Evolutionary conservation across 1,140 invertebrate genomes (phyloP).

Genomic region (Procambarus clarkii): DNA sequence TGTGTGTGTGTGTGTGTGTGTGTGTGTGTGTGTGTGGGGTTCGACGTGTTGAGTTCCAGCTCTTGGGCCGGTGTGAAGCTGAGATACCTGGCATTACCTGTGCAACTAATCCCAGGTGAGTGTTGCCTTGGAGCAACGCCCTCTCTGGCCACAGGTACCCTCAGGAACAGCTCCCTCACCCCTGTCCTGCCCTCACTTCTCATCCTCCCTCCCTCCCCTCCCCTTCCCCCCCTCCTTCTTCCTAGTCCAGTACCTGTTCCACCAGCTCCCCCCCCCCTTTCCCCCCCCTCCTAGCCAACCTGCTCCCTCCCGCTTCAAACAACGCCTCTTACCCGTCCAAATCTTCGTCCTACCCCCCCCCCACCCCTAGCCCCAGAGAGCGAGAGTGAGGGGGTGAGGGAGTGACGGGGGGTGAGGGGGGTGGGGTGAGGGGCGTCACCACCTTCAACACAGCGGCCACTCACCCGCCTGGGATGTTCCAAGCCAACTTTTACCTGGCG

Average conservation of each 20-base stretch:
- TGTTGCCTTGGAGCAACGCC: neutral
- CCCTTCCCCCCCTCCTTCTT: neutral
- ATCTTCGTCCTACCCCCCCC: too few species aligned
- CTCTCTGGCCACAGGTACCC: neutral
- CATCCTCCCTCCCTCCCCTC: neutral
- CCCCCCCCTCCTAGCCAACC: neutral
- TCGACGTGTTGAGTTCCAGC: too few species aligned
- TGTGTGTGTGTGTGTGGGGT: too few species aligned
- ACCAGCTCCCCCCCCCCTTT: neutral
- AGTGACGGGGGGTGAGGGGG: neutral
- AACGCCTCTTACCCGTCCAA: too few species aligned
- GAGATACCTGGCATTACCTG: too few species aligned
- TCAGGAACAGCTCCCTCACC: too few species aligned
- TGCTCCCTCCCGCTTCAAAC: too few species aligned
- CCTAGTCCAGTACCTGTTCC: too few species aligned
- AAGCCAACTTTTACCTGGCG: constrained; percentile 7
- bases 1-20: too few species aligned
- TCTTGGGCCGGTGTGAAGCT: too few species aligned
- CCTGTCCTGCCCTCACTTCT: neutral
- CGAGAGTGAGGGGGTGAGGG: neutral
- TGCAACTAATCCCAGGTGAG: too few species aligned
- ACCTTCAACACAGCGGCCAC: constrained; percentile 18
- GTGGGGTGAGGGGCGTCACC: constrained; percentile 4
- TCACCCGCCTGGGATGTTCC: constrained; percentile 13
- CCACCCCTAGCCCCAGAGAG: neutral